Conservation (phyloP, 2,888 invertebrate genomes). For the Lobophora halterata region DNA sequence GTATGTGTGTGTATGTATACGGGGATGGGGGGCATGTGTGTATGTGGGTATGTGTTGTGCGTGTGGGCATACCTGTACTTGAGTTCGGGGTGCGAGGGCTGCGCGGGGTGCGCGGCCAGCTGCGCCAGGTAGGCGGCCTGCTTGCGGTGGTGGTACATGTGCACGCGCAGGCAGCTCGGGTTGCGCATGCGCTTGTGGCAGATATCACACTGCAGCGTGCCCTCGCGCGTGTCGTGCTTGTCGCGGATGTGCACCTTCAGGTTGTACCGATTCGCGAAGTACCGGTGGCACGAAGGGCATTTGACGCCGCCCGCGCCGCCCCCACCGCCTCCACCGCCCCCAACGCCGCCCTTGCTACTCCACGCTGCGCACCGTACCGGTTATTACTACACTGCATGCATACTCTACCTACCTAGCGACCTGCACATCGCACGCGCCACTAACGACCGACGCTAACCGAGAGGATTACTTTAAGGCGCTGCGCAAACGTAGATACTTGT, state of each 20-base stretch:
- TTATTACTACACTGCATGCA: too few species aligned
- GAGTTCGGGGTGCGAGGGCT: slow-evolving; percentile 26
- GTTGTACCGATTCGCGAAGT: slow-evolving; percentile 85
- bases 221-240: slow-evolving; percentile 85
- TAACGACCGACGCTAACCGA: too few species aligned
- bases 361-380: too few species aligned
- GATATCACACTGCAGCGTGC: slow-evolving; percentile 84
- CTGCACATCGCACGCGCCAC: too few species aligned
- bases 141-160: slow-evolving; percentile 84
- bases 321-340: too few species aligned
- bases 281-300: slow-evolving; percentile 82
- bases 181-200: slow-evolving; percentile 86
- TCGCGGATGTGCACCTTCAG: slow-evolving; percentile 86
- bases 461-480: too few species aligned
- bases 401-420: too few species aligned
- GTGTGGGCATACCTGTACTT: too few species aligned
- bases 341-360: too few species aligned
- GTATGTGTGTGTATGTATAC: not conserved
- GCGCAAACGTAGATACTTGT: too few species aligned
- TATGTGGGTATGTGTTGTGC: too few species aligned
- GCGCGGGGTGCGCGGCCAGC: slow-evolving; percentile 55
- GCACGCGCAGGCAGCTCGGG: slow-evolving; percentile 82
- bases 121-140: slow-evolving; percentile 76
- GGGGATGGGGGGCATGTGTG: too few species aligned
- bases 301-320: slow-evolving; percentile 79